Base-by-base conservation (phyloP, 2,888 invertebrate species). In the Apoda limacodes region DNA sequence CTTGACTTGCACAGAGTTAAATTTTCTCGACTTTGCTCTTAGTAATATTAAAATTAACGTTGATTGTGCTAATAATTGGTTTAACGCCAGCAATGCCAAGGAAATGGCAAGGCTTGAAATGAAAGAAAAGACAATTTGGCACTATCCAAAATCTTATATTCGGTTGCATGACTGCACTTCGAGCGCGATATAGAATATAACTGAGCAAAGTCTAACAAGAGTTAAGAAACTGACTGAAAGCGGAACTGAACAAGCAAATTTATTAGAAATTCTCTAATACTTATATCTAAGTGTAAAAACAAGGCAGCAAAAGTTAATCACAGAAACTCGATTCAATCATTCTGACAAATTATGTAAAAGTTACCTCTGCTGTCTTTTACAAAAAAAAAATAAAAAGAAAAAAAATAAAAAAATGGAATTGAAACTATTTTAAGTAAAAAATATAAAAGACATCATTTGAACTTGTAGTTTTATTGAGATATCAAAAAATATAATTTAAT, bases 1-100 rank as follows among this genome's bases (percentile, higher is more conserved):
- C n/a, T 28, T 75, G 39, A 63, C 30, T 20, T 0, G 32, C 2
- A 28, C 45, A 1, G 74, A 74, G 47, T 22, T 58, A 5, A 34
- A 51, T 1, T 40, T 55, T 0, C 17, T 71, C 33, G 60, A 63
- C 13, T n/a, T 11, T 0, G 60, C 64, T 0, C 25, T 68, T 1
- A 7, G 17, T 0, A 25, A 41, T 5, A 17, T 69, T 3, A 35
- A 39, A 6, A 1, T 23, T 4, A 58, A 52, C 25, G 57, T 63
- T 4, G 32, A 43, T 0, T 14, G 62, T 12, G 57, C 57, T 1
- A 21, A 43, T n/a, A 13, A 30, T 1, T 74, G 69, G 69, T 43
- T 60, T 38, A 5, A 22, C 2, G 30, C 42, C 1, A 24, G 36
- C 3, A 17, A 45, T 2, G n/a, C 6, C 3, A 38, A 27, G 5